phyloP scores from a whole-genome alignment of 1,140 invertebrate genomes.

The Agraylea sexmaculata region DNA sequence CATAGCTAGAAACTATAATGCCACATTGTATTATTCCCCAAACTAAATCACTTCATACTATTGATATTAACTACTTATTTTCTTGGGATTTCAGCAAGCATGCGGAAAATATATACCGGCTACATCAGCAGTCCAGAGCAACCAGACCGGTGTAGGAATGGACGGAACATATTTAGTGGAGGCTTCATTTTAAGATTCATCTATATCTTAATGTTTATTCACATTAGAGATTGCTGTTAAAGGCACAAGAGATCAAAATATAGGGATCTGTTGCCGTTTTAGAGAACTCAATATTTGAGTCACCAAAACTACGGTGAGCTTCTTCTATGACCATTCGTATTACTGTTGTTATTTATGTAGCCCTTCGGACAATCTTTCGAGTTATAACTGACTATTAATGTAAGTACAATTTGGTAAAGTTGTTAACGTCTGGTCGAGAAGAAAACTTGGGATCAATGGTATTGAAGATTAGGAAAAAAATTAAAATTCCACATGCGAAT shows the following conservation, averaged over 20 bases:
- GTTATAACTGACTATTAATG: neutral
- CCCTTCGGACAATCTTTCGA: neutral
- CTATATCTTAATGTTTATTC: neutral
- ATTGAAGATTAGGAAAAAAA: too few relatives aligned
- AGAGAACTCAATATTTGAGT: neutral
- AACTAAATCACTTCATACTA: too few relatives aligned
- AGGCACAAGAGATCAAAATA: neutral
- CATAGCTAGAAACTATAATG: too few relatives aligned
- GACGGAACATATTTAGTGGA: slow-evolving; percentile 73
- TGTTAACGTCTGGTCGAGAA: too few relatives aligned
- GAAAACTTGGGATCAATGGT: too few relatives aligned
- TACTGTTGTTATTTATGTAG: neutral
- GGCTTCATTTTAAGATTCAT: slow-evolving; percentile 55
- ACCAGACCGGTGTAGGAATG: slow-evolving; percentile 64
- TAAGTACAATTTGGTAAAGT: neutral
- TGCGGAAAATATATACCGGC: slow-evolving; percentile 75
- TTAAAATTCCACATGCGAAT: too few relatives aligned
- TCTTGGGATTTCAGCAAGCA: slow-evolving; percentile 55
- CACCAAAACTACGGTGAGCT: slow-evolving; percentile 1
- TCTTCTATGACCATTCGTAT: slow-evolving; percentile 1
- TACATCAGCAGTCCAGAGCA: slow-evolving; percentile 59
- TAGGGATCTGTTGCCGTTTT: neutral
- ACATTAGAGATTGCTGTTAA: neutral
- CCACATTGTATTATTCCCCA: too few relatives aligned
- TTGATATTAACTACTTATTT: slow-evolving; percentile 30